Evolutionary conservation across 2,797 vertebrate genomes (phyloP), one percentile per base, ranked within the genome.

Genomic region (Syngnathus rostellatus): DNA sequence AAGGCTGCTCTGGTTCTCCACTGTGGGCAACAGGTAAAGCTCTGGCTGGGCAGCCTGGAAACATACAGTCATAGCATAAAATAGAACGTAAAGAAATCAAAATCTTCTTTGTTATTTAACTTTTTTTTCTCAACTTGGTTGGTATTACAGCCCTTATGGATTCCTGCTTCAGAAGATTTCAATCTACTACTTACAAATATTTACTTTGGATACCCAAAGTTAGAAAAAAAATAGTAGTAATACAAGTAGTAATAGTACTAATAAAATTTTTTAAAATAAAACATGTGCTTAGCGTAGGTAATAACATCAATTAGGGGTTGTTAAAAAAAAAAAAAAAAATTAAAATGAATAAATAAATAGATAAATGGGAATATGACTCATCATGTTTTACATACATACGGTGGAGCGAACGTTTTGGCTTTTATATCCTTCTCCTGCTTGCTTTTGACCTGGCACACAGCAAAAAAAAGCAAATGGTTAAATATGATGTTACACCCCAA

Each of bases 401-500:
- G 95, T 67, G 94, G 94, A 77, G 89, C 92, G 77, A 98, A 97
- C 23, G 82, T 91, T 87, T 94, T 95, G 70, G 94, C 90, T 89
- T 94, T 92, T 72, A 98, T 80, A 65, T 97, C 92, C 74, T 76
- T 83, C 85, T 98, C 95, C 85, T 98, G 94, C 74, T 91, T 93
- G 87, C 87, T 74, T 82, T 93, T 95, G 61, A 98, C 95, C 95
- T 98, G 63, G 74, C 80, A 74, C 76, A 72, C 25, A 63, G 60
- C 38, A 78, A 63, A 67, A 58, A 69, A 68, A 55, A 57, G 25
- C 25, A 38, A 55, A 12, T 1, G 23, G 31, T 54, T 12, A 54
- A 25, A 46, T 31, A 25, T 14, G 23, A 55, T 3, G n/a, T 62
- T 62, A 5, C 11, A 39, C 17, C 21, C 39, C 62, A 50, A 31